Evolutionary conservation across 2,888 invertebrate genomes (phyloP).

Genomic region (Hipparchia semele): DNA sequence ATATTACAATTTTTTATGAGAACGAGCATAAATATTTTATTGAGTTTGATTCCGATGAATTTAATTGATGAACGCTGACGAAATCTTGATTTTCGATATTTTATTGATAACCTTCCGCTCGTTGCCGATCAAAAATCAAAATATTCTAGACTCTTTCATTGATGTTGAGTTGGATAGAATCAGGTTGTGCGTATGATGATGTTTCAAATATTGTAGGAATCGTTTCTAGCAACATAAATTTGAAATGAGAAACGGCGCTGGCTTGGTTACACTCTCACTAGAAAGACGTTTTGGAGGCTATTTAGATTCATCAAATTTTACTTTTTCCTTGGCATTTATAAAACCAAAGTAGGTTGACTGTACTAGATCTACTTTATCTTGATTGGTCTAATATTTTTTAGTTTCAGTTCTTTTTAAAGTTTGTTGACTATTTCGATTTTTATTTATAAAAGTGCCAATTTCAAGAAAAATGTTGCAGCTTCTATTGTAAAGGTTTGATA

Average conservation of each 20-base stretch:
- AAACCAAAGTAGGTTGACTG: conserved; percentile 14
- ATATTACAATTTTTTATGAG: background rate
- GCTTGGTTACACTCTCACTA: conserved; percentile 19
- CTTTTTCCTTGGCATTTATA: conserved; percentile 12
- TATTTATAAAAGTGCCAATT: background rate
- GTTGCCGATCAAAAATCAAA: conserved; percentile 71
- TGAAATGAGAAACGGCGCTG: conserved; percentile 9
- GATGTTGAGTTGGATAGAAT: conserved; percentile 53
- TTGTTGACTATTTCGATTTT: background rate
- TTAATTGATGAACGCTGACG: conserved; percentile 39
- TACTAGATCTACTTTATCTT: conserved; percentile 8
- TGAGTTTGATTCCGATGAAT: conserved; percentile 28
- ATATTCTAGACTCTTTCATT: conserved; percentile 65
- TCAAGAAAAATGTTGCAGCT: background rate
- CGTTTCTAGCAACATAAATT: conserved; percentile 25
- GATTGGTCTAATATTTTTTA: background rate
- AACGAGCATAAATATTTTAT: conserved; percentile 19
- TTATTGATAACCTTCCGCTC: conserved; percentile 70
- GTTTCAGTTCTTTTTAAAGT: background rate
- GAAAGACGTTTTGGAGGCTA: background rate
- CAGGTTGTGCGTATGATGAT: conserved; percentile 43
- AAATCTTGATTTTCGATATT: conserved; percentile 41
- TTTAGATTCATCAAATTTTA: conserved; percentile 19
- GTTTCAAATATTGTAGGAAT: conserved; percentile 49
- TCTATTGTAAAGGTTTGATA: background rate